Conservation (phyloP, 2,797 vertebrate species). For the Hapalemur alaotrensis region DNA sequence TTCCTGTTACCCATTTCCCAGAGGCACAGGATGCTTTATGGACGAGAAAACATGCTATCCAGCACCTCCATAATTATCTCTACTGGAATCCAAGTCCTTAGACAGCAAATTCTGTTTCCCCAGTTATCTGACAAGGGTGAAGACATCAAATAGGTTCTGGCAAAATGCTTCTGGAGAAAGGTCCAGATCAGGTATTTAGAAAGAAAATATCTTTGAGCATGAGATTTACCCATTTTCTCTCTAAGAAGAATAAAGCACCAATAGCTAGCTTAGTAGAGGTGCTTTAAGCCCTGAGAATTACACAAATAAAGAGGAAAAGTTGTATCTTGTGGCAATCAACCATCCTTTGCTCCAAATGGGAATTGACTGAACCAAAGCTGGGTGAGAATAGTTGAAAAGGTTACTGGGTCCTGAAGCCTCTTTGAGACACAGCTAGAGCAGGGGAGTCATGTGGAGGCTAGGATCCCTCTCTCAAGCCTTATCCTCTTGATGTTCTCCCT, state of each 20-base stretch:
- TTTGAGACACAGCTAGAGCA: not conserved
- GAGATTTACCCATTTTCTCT: not conserved
- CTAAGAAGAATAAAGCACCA: not conserved
- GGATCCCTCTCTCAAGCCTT: not conserved
- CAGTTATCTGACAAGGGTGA: not conserved
- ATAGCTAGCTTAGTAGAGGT: not conserved
- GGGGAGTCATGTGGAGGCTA: no score
- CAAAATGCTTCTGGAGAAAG: not conserved
- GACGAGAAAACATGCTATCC: not conserved
- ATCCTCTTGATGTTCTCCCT: not conserved
- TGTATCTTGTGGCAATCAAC: rapidly evolving
- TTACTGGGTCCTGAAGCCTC: not conserved
- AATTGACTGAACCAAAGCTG: not conserved
- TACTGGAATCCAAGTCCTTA: not conserved
- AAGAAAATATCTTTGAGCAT: not conserved
- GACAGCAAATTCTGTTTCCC: not conserved
- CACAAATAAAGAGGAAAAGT: rapidly evolving
- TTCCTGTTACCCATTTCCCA: not conserved
- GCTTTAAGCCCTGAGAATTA: rapidly evolving
- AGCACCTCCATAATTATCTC: not conserved
- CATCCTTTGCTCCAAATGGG: not conserved
- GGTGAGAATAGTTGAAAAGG: not conserved
- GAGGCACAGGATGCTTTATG: not conserved
- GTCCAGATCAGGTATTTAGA: no score
- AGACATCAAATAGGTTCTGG: not conserved